Base-by-base conservation (phyloP, 2,113 vertebrate species). In the Semnornis frantzii region DNA sequence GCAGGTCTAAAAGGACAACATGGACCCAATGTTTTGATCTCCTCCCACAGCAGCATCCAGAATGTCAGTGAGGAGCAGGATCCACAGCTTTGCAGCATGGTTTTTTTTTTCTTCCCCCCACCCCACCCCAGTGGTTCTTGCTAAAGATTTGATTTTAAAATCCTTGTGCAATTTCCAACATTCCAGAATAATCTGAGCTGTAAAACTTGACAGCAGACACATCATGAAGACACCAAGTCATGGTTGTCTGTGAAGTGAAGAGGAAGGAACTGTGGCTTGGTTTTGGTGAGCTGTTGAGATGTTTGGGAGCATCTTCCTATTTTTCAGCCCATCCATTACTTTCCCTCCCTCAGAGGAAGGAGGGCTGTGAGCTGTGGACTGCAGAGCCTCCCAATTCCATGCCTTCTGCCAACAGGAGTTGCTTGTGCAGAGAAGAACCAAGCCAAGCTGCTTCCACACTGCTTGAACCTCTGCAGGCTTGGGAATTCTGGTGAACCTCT, bases 221-320 rank as follows among this genome's bases (percentile, higher is more conserved):
- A 9, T 5, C 1, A 7, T 0, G 87, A 89, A 55, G 84, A 23
- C 5, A 62, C 4, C 6, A 3, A 42, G 20, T 0, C 6, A 1
- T 10, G 54, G 44, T 13, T n/a, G 5, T 9, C 69, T 66, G 4
- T 28, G 20, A 20, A 21, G 42, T 13, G 77, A 78, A 31, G 59
- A 48, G 59, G 59, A 73, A 65, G 77, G 42, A 57, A 20, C 0
- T 2, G 8, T 6, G n/a, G 50, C 30, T 59, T 5, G 31, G 39
- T 85, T 4, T 65, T 30, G 5, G 30, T n/a, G 52, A 24, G n/a
- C 18, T 75, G 46, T 8, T 25, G 83, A 34, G 14, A 16, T 15
- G 23, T 25, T 42, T 9, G 10, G 72, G 5, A 11, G 10, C 7
- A 2, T 30, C 17, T 68, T 25, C 18, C 23, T 52, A 9, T 10